These are phyloP conservation scores for Eupithecia dodoneata DNA, from an alignment of 2,888 invertebrate species.

Conservation along the genomic window DNA sequence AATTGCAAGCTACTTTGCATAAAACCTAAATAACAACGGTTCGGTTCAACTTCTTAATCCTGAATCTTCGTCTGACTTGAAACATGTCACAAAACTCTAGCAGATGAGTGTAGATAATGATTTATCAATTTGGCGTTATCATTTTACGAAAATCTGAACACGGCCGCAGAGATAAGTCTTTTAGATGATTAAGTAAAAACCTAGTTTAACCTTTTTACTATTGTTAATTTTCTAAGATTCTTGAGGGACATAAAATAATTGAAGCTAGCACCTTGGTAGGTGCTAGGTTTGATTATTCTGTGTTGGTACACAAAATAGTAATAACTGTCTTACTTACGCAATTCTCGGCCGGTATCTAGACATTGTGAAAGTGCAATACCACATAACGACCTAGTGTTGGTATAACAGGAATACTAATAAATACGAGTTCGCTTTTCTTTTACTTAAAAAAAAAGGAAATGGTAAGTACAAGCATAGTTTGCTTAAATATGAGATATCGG, in stretches of 20 bases:
- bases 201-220: not conserved
- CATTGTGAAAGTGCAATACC: conserved; percentile 9
- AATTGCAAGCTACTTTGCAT: too few species aligned
- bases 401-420: not conserved
- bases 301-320: not conserved
- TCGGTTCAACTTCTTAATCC: too few species aligned
- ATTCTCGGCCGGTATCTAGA: not conserved
- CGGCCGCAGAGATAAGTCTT: not conserved
- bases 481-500: not conserved
- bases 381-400: not conserved
- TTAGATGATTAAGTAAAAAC: not conserved
- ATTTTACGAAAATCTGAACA: not conserved
- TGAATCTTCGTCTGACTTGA: not conserved
- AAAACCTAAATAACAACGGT: too few species aligned
- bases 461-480: not conserved
- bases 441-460: not conserved
- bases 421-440: not conserved
- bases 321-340: not conserved
- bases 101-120: not conserved
- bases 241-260: not conserved
- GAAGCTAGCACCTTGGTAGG: not conserved
- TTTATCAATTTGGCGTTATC: too few species aligned
- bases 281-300: too few species aligned
- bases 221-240: not conserved
- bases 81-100: not conserved